A percentile compares a stretch with the other conserved stretches of the same genome.
Conservation (phyloP, 2,888 invertebrate genomes). For the Tubulanus polymorphus region DNA sequence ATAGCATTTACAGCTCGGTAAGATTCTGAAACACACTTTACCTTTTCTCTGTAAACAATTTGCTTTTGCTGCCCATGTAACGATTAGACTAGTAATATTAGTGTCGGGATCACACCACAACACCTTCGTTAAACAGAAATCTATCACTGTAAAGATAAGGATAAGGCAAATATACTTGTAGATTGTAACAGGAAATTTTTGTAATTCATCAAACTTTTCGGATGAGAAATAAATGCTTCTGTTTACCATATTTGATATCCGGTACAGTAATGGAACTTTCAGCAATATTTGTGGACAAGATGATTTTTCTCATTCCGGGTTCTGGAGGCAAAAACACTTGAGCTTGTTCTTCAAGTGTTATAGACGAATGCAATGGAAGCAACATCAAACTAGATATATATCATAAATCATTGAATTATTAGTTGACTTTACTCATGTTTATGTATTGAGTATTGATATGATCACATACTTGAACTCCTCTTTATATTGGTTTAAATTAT, state of each 20-base stretch:
- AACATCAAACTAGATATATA: constrained; percentile 24
- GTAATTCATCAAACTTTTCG: too few species aligned
- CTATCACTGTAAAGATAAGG: constrained; percentile 68
- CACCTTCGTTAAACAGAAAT: constrained; percentile 87
- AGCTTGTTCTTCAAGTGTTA: constrained; percentile 72
- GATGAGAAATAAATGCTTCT: too few species aligned
- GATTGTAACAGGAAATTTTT: too few species aligned
- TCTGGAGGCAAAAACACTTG: constrained; percentile 63
- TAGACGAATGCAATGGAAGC: constrained; percentile 62
- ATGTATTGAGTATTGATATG: too few species aligned
- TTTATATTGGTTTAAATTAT: too few species aligned
- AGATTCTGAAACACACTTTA: constrained; percentile 18
- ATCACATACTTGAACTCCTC: too few species aligned
- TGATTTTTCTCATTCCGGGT: constrained; percentile 65
- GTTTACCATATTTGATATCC: constrained; percentile 53
- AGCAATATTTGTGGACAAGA: constrained; percentile 53
- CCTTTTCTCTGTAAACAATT: constrained; percentile 78
- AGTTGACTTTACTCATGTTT: too few species aligned
- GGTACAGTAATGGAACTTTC: constrained; percentile 55
- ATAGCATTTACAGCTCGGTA: not conserved
- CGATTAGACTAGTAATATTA: constrained; percentile 72
- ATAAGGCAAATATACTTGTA: too few species aligned
- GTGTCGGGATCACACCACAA: constrained; percentile 71
- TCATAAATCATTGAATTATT: not conserved
- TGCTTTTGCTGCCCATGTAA: constrained; percentile 84